Percentiles rank a stretch among this genome's conserved stretches.
These are phyloP conservation scores for Aphaenogaster ashmeadi DNA, from an alignment of 1,140 invertebrate species.

Conservation along the genomic window DNA sequence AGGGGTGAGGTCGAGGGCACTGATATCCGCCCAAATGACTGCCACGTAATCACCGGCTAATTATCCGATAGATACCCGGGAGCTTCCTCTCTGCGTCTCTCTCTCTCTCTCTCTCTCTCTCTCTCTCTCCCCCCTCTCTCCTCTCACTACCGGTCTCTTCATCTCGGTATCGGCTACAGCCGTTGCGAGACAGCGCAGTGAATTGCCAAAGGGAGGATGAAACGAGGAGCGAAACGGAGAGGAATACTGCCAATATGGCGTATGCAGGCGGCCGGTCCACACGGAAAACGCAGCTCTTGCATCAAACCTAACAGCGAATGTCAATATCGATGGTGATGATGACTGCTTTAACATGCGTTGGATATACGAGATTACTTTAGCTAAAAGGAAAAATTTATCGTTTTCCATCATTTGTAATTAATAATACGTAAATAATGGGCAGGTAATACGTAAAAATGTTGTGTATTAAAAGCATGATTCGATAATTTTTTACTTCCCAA, in stretches of 20 bases:
- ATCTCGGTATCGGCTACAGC: constrained; percentile 77
- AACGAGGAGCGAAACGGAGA: constrained; percentile 72
- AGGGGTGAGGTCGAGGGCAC: constrained; percentile 76
- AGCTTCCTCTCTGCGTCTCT: constrained; percentile 67
- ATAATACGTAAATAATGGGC: neutral
- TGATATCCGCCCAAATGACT: constrained; percentile 85
- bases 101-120: constrained; percentile 42
- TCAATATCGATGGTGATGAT: constrained; percentile 63
- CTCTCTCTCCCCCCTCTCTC: neutral
- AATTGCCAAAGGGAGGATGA: constrained; percentile 69
- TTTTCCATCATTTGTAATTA: neutral
- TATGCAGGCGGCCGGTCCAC: constrained; percentile 66
- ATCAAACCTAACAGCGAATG: constrained; percentile 64
- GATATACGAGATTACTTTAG: neutral
- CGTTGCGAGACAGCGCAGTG: constrained; percentile 59
- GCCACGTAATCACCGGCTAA: constrained; percentile 86
- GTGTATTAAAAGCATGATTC: neutral
- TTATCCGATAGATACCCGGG: constrained; percentile 86
- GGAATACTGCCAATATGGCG: constrained; percentile 76
- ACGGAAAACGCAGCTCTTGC: constrained; percentile 25
- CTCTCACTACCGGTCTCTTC: constrained; percentile 42
- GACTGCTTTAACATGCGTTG: neutral
- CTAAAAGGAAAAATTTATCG: neutral
- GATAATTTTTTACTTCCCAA: neutral
- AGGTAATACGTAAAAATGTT: neutral